phyloP scores from a whole-genome alignment of 2,888 invertebrate genomes.

The Bellardia bayeri region DNA sequence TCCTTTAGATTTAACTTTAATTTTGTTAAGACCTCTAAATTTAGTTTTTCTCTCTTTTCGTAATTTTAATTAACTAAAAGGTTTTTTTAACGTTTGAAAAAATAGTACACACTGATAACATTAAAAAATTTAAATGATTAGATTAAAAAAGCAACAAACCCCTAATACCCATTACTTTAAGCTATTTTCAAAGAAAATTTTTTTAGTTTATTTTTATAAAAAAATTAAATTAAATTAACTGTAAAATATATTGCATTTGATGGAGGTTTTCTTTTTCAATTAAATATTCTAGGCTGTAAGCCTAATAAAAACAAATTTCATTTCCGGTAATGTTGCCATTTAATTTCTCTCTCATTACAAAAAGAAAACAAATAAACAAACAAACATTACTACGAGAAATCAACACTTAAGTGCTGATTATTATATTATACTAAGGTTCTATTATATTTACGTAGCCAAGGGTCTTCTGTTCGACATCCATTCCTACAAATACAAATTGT shows the following conservation, averaged over 20 bases:
- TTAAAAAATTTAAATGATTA: background rate
- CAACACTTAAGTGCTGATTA: too few species aligned
- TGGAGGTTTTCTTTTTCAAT: background rate
- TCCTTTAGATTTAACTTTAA: too few species aligned
- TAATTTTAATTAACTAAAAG: too few species aligned
- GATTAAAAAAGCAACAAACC: background rate
- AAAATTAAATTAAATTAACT: conserved; percentile 16
- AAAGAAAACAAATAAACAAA: background rate
- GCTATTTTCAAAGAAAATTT: background rate
- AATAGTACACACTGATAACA: background rate
- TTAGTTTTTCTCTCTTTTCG: too few species aligned
- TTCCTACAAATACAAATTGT: background rate
- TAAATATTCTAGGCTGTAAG: background rate
- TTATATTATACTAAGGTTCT: background rate
- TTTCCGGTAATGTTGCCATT: conserved; percentile 38
- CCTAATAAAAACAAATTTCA: conserved; percentile 11
- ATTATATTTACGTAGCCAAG: background rate
- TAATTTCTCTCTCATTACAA: conserved; percentile 7
- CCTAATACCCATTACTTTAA: too few species aligned
- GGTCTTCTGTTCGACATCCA: background rate
- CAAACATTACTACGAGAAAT: background rate
- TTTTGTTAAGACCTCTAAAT: too few species aligned
- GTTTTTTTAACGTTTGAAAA: too few species aligned
- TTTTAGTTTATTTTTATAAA: background rate
- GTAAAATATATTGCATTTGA: background rate